Conservation (phyloP, 2,888 invertebrate genomes). For the Xestia ashworthii region DNA sequence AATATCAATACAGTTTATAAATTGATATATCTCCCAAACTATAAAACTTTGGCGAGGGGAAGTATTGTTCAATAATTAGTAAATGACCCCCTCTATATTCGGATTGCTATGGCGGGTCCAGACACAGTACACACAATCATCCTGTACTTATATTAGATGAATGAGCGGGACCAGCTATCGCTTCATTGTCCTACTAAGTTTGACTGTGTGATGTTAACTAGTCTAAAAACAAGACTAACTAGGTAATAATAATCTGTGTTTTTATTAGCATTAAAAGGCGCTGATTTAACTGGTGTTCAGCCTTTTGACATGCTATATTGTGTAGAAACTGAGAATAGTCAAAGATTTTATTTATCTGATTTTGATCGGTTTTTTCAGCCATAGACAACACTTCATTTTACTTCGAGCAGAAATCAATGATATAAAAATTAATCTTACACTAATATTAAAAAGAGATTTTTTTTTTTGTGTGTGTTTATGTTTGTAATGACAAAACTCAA, state of each 20-base stretch:
- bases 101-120: too few species aligned
- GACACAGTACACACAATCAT: too few species aligned
- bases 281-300: background rate
- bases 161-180: constrained; percentile 2
- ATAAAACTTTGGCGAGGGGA: too few species aligned
- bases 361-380: background rate
- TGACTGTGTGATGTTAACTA: background rate
- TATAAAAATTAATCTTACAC: too few species aligned
- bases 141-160: background rate
- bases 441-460: too few species aligned
- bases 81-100: too few species aligned
- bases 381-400: background rate
- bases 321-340: background rate
- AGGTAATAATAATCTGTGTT: background rate
- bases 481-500: too few species aligned
- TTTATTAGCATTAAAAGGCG: background rate
- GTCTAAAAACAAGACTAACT: background rate
- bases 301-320: background rate
- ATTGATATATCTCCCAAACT: too few species aligned
- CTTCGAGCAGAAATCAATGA: background rate
- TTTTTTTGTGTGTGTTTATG: too few species aligned
- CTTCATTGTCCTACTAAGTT: constrained; percentile 8
- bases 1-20: too few species aligned
- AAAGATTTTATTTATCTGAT: background rate
- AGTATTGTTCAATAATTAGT: too few species aligned